Evolutionary conservation across 2,113 vertebrate species (phyloP), one percentile per base, ranked within the genome.

Genomic region (Desmodus rotundus): DNA sequence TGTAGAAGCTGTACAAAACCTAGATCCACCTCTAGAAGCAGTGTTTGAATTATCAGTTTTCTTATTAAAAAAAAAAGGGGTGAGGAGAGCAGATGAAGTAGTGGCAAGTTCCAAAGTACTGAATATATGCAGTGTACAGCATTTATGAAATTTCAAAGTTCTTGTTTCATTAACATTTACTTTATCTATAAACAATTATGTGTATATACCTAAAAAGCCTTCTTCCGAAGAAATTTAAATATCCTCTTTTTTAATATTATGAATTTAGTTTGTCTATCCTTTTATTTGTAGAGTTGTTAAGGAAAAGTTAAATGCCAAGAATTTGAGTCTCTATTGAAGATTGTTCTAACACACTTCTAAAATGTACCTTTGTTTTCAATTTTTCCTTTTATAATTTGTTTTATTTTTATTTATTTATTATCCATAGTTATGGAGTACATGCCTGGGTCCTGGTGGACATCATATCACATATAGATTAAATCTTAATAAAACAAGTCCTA

Each of bases 131-230:
- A 88, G 77, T 65, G 3, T 68, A 38, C 17, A 70, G 72, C 13
- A 15, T 41, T 76, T 54, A 36, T 2, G 54, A 38, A 61, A 43
- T 76, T 76, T 76, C 52, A 14, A 63, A 83, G 9, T 47, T 93
- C 33, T 87, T 76, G 7, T 84, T 95, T 47, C 14, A 70, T 85
- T 93, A 95, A 80, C 20, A 87, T 74, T 90, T 58, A 89, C 15
- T 88, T 80, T 70, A 28, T 72, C 47, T 94, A 11, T 56, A 45
- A 50, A 16, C 63, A 24, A 6, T 74, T 84, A 87, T 84, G 84
- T 93, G 61, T 65, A 82, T 80, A 74, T 76, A 58, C 11, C 50
- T n/a, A 19, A 36, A 90, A 87, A 72, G 24, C 7, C 43, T 78
- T 47, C 41, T 61, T 82, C 61, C 73, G 14, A 77, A 90, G 8